Conservation (phyloP, 2,888 invertebrate genomes). For the Ommatoiulus sabulosus region DNA sequence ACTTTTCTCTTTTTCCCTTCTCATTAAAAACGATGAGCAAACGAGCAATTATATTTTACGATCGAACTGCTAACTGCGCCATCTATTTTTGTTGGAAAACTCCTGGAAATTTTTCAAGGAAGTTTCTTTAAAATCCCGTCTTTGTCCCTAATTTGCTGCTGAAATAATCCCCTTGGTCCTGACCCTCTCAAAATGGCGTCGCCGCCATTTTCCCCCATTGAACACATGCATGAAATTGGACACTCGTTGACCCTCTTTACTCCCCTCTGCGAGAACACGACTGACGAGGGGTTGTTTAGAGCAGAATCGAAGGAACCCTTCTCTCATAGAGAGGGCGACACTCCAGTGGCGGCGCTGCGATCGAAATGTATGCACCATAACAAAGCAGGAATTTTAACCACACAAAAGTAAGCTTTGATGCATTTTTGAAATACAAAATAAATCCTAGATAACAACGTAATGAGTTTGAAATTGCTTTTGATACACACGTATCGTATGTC, state of each 20-base stretch:
- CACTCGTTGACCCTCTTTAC: constrained; percentile 35
- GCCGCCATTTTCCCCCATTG: constrained; percentile 34
- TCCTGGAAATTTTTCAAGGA: background rate
- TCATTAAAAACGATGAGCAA: constrained; percentile 15
- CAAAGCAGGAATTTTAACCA: too few relatives aligned
- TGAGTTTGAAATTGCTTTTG: too few relatives aligned
- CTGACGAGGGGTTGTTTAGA: background rate
- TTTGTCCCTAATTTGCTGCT: constrained; percentile 36
- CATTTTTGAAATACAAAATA: too few relatives aligned
- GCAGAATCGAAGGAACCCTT: background rate
- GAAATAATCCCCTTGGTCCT: constrained; percentile 2
- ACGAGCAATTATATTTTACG: constrained; percentile 4
- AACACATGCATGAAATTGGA: constrained; percentile 43
- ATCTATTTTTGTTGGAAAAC: constrained; percentile 4
- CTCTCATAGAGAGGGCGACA: background rate
- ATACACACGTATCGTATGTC: too few relatives aligned
- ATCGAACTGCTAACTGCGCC: constrained; percentile 19
- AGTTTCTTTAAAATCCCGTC: background rate
- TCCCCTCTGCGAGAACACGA: background rate
- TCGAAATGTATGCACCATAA: too few relatives aligned
- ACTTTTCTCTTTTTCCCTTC: background rate
- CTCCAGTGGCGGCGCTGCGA: background rate
- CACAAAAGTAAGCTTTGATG: too few relatives aligned
- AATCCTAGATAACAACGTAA: too few relatives aligned
- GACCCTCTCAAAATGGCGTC: background rate